These are phyloP conservation scores for Naja naja DNA, from an alignment of 2,113 vertebrate species.

Conservation along the genomic window DNA sequence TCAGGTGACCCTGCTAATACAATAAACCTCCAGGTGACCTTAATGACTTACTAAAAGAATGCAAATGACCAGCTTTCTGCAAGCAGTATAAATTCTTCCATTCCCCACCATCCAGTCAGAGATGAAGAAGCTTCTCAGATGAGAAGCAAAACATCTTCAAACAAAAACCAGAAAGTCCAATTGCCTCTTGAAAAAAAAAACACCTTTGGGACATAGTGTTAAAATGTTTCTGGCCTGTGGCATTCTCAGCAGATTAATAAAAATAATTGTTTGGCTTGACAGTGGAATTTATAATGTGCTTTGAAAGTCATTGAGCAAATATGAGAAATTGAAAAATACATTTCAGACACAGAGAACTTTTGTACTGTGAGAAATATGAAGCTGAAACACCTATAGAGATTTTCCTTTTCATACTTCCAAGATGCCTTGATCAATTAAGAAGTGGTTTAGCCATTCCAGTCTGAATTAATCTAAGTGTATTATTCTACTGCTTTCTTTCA, in stretches of 20 bases:
- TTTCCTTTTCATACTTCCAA: slow-evolving; percentile 52
- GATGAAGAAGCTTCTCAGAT: no score
- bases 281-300: slow-evolving; percentile 61
- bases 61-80: no score
- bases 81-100: no score
- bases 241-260: slow-evolving; percentile 63
- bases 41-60: no score
- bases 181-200: no score
- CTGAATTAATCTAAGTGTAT: slow-evolving; percentile 41
- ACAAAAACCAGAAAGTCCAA: no score
- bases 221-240: slow-evolving; percentile 54
- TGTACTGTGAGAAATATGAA: slow-evolving; percentile 53
- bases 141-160: no score
- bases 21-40: no score
- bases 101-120: no score
- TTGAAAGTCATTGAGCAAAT: slow-evolving; percentile 66
- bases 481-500: slow-evolving; percentile 34
- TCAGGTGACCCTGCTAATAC: no score
- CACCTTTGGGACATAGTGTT: slow-evolving; percentile 25
- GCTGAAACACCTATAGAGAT: slow-evolving; percentile 44
- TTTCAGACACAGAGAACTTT: slow-evolving; percentile 39
- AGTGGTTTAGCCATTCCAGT: slow-evolving; percentile 28
- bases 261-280: slow-evolving; percentile 65
- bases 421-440: slow-evolving; percentile 48
- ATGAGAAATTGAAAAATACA: slow-evolving; percentile 64